These are phyloP conservation scores for Numida meleagris DNA, from an alignment of 2,113 vertebrate species.

Conservation along the genomic window DNA sequence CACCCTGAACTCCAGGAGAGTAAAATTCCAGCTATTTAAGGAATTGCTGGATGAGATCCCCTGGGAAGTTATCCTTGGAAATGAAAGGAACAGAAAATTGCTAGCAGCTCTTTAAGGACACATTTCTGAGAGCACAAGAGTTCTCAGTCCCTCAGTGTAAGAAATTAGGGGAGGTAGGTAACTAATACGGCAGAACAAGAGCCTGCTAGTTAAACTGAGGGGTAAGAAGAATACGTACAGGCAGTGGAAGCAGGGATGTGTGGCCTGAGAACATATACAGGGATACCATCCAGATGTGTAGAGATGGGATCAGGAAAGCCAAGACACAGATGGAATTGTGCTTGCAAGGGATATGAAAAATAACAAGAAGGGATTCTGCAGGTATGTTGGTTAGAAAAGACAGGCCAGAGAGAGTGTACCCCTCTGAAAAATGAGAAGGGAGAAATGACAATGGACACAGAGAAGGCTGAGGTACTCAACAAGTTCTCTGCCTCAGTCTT, in stretches of 20 bases:
- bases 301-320: neutral
- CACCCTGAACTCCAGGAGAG: neutral
- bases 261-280: neutral
- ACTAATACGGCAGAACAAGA: neutral
- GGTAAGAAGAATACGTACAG: neutral
- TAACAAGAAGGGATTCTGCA: neutral
- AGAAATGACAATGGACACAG: too few relatives aligned
- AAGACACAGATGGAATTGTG: neutral
- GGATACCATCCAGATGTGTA: neutral
- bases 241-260: neutral
- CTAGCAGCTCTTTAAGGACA: too few relatives aligned
- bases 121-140: too few relatives aligned
- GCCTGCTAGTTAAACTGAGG: neutral
- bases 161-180: neutral
- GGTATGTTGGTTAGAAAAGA: neutral
- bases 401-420: too few relatives aligned
- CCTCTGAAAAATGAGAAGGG: too few relatives aligned
- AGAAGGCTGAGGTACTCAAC: too few relatives aligned
- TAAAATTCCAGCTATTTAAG: neutral
- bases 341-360: neutral
- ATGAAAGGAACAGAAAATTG: too few relatives aligned
- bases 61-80: too few relatives aligned
- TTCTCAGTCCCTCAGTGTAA: too few relatives aligned
- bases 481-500: too few relatives aligned
- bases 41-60: too few relatives aligned